Percentiles rank a stretch among this genome's conserved stretches.
These are phyloP conservation scores for Gadopsis bispinosus DNA, from an alignment of 2,797 vertebrate genomes.

Conservation along the genomic window DNA sequence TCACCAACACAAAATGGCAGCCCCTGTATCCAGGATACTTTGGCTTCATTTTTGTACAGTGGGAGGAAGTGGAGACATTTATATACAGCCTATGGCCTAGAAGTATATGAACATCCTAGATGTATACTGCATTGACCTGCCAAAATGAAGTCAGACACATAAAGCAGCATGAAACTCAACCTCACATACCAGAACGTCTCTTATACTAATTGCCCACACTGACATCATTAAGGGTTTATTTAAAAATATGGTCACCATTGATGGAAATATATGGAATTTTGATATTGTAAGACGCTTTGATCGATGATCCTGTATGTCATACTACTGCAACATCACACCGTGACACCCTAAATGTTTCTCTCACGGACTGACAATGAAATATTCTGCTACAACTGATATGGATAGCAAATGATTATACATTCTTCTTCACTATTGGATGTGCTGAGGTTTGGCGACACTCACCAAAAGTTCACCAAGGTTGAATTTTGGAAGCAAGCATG, in stretches of 20 bases:
- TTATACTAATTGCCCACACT: neutral
- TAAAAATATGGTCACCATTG: neutral
- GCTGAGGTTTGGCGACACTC: neutral
- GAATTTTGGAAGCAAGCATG: neutral
- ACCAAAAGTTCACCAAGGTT: neutral
- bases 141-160: neutral
- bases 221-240: neutral
- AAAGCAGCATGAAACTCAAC: neutral
- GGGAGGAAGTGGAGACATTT: no score
- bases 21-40: no score
- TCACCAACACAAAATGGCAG: no score
- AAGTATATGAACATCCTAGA: neutral
- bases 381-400: neutral
- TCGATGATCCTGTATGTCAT: neutral
- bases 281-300: neutral
- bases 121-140: neutral
- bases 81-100: no score
- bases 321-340: neutral
- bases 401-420: neutral
- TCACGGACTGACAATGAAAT: neutral
- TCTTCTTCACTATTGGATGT: neutral
- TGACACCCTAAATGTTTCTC: neutral
- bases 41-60: no score
- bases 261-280: neutral
- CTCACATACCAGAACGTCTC: constrained; percentile 3